These are phyloP conservation scores for Creontiades dilutus DNA, from an alignment of 2,888 invertebrate species.

Conservation along the genomic window DNA sequence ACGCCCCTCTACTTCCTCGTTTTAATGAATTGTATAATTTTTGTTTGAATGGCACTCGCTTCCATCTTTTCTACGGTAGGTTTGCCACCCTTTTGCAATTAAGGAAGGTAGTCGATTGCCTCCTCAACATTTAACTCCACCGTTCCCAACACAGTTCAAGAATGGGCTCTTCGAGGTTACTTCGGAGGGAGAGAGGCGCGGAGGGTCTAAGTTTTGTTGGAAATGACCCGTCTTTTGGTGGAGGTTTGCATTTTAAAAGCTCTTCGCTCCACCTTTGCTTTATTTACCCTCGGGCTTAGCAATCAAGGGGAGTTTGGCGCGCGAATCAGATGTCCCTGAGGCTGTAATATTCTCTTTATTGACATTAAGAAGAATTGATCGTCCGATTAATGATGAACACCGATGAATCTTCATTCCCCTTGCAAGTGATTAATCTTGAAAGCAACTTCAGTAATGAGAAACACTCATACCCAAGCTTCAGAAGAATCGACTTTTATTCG, in stretches of 20 bases:
- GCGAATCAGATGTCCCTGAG: neutral
- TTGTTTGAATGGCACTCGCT: slow-evolving; percentile 58
- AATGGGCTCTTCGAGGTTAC: slow-evolving; percentile 17
- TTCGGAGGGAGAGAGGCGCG: neutral
- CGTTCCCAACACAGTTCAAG: neutral
- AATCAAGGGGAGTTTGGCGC: neutral
- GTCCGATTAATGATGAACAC: neutral
- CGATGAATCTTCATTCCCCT: neutral
- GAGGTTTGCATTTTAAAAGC: slow-evolving; percentile 3
- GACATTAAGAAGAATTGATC: neutral
- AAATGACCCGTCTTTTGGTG: slow-evolving; percentile 1
- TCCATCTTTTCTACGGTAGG: slow-evolving; percentile 26
- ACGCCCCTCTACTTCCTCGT: neutral
- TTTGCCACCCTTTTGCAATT: slow-evolving; percentile 44
- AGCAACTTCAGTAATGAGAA: no score
- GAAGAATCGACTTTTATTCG: no score
- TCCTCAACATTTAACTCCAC: neutral
- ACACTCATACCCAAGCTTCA: no score
- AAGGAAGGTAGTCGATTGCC: slow-evolving; percentile 32
- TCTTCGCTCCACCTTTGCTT: neutral
- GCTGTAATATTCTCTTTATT: neutral
- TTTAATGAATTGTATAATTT: slow-evolving; percentile 63
- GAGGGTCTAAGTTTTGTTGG: neutral
- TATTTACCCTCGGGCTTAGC: slow-evolving; percentile 14
- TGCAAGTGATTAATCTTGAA: no score